phyloP scores from a whole-genome alignment of 2,113 vertebrate genomes.

The Hypomesus transpacificus region DNA sequence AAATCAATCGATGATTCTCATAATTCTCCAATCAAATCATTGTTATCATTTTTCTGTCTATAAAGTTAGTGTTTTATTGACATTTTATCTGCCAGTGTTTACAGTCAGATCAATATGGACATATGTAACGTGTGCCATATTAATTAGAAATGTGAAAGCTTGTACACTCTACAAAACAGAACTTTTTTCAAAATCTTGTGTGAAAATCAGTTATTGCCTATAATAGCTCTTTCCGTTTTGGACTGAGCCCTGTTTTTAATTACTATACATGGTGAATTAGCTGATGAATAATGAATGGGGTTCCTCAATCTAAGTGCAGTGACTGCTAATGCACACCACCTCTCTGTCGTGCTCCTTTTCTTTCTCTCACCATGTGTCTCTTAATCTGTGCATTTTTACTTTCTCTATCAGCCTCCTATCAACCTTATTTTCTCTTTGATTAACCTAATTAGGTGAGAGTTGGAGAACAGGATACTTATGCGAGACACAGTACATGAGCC shows the following conservation, averaged over 20 bases:
- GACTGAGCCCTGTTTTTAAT: slow-evolving; percentile 71
- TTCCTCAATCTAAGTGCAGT: slow-evolving; percentile 71
- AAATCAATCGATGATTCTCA: too few relatives aligned
- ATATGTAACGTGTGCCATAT: not conserved
- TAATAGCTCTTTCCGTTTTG: slow-evolving; percentile 65
- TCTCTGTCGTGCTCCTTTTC: slow-evolving; percentile 29
- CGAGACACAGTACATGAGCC: too few relatives aligned
- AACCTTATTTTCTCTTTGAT: too few relatives aligned
- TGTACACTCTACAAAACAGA: slow-evolving; percentile 31
- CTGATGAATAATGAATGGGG: slow-evolving; percentile 79
- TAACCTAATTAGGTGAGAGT: not conserved
- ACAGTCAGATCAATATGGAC: not conserved
- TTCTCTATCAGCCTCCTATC: not conserved
- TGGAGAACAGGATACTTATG: too few relatives aligned
- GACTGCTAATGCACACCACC: slow-evolving; percentile 72
- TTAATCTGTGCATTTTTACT: not conserved
- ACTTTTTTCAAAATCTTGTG: slow-evolving; percentile 47
- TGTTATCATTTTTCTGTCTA: too few relatives aligned
- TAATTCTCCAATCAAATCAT: too few relatives aligned
- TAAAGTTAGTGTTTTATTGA: too few relatives aligned
- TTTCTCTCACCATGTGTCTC: not conserved
- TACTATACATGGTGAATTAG: slow-evolving; percentile 75
- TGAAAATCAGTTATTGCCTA: slow-evolving; percentile 48
- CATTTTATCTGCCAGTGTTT: not conserved
- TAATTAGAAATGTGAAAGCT: slow-evolving; percentile 14